Conservation (phyloP, 2,113 vertebrate genomes). For the Oncorhynchus gorbuscha region DNA sequence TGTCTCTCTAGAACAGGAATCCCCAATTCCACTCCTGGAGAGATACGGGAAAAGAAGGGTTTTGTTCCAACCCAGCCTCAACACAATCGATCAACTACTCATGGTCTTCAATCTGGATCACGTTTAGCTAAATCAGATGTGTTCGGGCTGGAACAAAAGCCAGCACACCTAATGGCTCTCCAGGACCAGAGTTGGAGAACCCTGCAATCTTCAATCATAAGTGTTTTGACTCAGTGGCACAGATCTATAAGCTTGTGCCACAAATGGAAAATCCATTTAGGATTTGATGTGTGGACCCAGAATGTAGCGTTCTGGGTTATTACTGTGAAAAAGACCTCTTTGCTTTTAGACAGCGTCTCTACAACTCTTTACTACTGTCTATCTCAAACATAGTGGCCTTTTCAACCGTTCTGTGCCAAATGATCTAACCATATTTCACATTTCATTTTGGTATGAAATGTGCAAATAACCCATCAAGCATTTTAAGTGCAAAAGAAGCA, state of each 20-base stretch:
- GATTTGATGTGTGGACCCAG: constrained; percentile 24
- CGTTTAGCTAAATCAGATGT: too few relatives aligned
- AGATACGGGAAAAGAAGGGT: neutral
- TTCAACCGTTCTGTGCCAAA: constrained; percentile 73
- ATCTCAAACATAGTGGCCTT: constrained; percentile 71
- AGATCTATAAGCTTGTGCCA: constrained; percentile 26
- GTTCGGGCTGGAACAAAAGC: too few relatives aligned
- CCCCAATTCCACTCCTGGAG: constrained; percentile 16
- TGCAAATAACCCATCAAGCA: constrained; percentile 44
- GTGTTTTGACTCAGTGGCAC: neutral
- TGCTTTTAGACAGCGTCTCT: constrained; percentile 27
- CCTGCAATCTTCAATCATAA: too few relatives aligned
- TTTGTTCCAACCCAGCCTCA: too few relatives aligned
- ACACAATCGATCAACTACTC: too few relatives aligned
- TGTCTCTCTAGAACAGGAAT: constrained; percentile 1
- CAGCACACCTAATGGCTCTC: too few relatives aligned
- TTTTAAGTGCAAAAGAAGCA: constrained; percentile 64
- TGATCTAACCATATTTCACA: constrained; percentile 48
- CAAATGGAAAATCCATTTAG: constrained; percentile 1
- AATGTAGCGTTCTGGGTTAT: constrained; percentile 20
- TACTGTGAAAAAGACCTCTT: constrained; percentile 54
- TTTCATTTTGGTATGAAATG: constrained; percentile 62
- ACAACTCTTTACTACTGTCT: constrained; percentile 42
- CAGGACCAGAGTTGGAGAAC: too few relatives aligned
- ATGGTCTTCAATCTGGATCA: too few relatives aligned